These are phyloP conservation scores for Lepisosteus osseus DNA, from an alignment of 2,113 vertebrate species.

Conservation along the genomic window DNA sequence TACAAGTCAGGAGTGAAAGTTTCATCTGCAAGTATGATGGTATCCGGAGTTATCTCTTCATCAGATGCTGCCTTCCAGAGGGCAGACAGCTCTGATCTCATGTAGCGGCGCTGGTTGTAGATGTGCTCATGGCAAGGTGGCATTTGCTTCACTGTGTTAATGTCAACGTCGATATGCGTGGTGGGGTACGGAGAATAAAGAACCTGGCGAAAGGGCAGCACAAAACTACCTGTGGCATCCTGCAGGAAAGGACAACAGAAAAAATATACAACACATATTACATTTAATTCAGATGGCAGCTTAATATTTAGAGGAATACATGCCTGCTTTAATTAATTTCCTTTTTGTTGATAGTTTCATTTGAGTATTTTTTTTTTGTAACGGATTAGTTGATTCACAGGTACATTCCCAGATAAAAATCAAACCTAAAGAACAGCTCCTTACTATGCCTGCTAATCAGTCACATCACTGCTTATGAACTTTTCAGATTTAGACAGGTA, in stretches of 20 bases:
- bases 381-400: neutral
- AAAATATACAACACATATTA: constrained; percentile 2
- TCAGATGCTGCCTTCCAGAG: constrained; percentile 90
- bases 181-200: constrained; percentile 93
- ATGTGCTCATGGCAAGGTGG: constrained; percentile 93
- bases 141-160: constrained; percentile 97
- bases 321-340: no score
- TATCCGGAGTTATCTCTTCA: constrained; percentile 85
- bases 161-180: constrained; percentile 94
- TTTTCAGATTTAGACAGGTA: no score
- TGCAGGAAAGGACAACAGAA: constrained; percentile 37
- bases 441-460: no score
- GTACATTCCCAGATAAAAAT: no score
- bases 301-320: neutral
- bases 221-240: constrained; percentile 94
- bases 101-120: constrained; percentile 89
- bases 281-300: neutral
- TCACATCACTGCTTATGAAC: no score
- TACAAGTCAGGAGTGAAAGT: constrained; percentile 92
- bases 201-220: constrained; percentile 92
- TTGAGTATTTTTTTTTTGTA: no score
- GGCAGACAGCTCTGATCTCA: constrained; percentile 81
- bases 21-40: constrained; percentile 83
- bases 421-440: no score
- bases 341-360: no score